Evolutionary conservation across 2,113 vertebrate genomes (phyloP), one percentile per base, ranked within the genome.

Genomic region (Oryzias woworae): DNA sequence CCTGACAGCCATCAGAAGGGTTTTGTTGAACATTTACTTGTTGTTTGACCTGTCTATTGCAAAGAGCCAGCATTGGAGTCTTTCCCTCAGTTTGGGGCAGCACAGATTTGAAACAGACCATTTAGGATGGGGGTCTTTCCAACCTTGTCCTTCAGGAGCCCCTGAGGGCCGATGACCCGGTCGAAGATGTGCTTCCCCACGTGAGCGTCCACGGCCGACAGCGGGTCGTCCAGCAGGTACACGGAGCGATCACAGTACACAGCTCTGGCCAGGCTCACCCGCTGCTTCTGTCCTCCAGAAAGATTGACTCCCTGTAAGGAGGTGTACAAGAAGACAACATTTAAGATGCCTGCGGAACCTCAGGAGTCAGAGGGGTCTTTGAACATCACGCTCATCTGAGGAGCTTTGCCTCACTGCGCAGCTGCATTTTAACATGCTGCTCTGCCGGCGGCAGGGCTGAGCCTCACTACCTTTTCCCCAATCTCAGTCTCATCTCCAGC

Each of bases 111-210:
- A 24, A 14, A 3, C 18, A n/a, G 15, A 18, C 20, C 6, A 17
- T 8, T 44, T 4, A 20, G 2, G 17, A 16, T 20, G 10, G 5
- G 14, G 14, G 10, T 49, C 4, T 46, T 0, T 53, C 81, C 8
- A 74, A 99, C 97, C 90, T 94, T 95, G 78, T 88, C 92, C 81
- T 90, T 94, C 71, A 99, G 92, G 47, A 99, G 77, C 22, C 97
- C 96, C 78, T 92, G 94, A 1, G 95, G 95, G 44, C 97, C 96
- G 18, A 99, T 86, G 75, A 99, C 95, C 8, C 93, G 91, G 3
- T 98, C 96, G 68, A 99, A 98, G 82, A 99, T 97, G 74, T 99
- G 94, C 42, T 94, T 97, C 7, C 97, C 97, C 8, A 99, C 96
- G 0, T 98, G 96, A 17, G 96, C 94, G 0, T 98, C 97, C 3